Evolutionary conservation across 2,113 vertebrate genomes (phyloP).

Genomic region (Petromus typicus): DNA sequence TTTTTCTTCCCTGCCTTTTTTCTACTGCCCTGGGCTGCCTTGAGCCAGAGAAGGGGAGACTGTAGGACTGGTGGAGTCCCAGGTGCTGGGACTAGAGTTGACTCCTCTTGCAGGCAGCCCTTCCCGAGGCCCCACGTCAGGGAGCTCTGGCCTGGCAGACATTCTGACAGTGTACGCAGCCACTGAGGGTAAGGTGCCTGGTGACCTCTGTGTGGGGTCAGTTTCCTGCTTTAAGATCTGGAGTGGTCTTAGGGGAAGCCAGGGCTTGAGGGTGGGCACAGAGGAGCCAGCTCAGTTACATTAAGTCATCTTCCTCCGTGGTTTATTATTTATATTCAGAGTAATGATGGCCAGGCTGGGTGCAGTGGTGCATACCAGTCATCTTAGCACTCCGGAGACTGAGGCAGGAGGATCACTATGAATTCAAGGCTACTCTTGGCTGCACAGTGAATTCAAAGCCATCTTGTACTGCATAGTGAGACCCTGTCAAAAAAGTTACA

Average conservation of each 20-base stretch:
- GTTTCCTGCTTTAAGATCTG: neutral
- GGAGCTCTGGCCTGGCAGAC: constrained; percentile 44
- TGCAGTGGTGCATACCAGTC: neutral
- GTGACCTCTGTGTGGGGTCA: neutral
- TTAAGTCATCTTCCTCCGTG: neutral
- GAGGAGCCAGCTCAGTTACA: neutral
- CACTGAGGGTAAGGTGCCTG: constrained; percentile 44
- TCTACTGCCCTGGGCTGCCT: neutral
- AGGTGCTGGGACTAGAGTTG: neutral
- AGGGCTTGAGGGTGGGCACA: neutral
- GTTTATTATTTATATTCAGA: neutral
- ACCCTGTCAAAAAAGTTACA: neutral
- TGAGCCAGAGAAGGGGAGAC: neutral
- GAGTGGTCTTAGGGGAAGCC: neutral
- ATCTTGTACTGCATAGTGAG: neutral
- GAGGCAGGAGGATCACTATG: neutral
- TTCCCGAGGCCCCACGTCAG: neutral
- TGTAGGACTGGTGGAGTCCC: neutral
- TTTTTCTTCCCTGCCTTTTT: neutral
- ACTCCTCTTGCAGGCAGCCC: constrained; percentile 12
- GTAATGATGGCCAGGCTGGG: neutral
- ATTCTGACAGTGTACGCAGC: constrained; percentile 62
- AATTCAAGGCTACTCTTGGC: neutral
- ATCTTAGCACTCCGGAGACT: neutral
- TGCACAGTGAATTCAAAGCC: neutral